A percentile compares a stretch with the other conserved stretches of the same genome.
These are phyloP conservation scores for Hippocampus kuda DNA, from an alignment of 2,797 vertebrate genomes.

Conservation along the genomic window DNA sequence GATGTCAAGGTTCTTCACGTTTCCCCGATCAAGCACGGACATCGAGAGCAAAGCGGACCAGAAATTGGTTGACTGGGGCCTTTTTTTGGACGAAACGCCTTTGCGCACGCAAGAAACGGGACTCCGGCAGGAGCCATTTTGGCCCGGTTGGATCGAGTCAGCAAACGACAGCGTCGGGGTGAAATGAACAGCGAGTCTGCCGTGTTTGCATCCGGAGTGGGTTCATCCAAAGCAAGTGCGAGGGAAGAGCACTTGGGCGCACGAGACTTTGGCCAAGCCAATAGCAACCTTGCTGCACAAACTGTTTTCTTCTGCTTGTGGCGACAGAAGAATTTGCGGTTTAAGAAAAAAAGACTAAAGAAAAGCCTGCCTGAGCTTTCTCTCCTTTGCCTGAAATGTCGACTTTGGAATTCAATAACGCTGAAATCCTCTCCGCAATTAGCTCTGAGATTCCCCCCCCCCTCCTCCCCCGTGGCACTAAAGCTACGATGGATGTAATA, in stretches of 20 bases:
- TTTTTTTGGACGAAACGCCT: constrained; percentile 10
- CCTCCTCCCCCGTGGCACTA: no score
- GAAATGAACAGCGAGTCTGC: constrained; percentile 25
- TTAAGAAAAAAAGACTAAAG: background rate
- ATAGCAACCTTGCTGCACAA: background rate
- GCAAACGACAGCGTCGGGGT: constrained; percentile 14
- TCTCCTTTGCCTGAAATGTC: constrained; percentile 19
- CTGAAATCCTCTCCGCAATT: no score
- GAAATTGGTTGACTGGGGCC: background rate
- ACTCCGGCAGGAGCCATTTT: constrained; percentile 40
- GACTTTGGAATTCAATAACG: no score
- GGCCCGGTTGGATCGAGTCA: constrained; percentile 27
- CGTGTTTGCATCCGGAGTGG: constrained; percentile 29
- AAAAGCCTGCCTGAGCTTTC: constrained; percentile 15
- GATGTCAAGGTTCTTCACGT: background rate
- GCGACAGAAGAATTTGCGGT: constrained; percentile 8
- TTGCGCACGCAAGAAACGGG: constrained; percentile 23
- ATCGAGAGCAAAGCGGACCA: background rate
- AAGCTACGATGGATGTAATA: constrained; percentile 48
- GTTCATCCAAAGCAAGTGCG: constrained; percentile 11
- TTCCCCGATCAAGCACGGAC: background rate
- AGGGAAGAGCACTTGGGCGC: constrained; percentile 2
- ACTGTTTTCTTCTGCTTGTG: constrained; percentile 3
- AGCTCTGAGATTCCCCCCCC: no score
- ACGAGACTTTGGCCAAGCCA: background rate